Base-by-base conservation (phyloP, 1,140 invertebrate genomes). In the Bicyclus anynana region DNA sequence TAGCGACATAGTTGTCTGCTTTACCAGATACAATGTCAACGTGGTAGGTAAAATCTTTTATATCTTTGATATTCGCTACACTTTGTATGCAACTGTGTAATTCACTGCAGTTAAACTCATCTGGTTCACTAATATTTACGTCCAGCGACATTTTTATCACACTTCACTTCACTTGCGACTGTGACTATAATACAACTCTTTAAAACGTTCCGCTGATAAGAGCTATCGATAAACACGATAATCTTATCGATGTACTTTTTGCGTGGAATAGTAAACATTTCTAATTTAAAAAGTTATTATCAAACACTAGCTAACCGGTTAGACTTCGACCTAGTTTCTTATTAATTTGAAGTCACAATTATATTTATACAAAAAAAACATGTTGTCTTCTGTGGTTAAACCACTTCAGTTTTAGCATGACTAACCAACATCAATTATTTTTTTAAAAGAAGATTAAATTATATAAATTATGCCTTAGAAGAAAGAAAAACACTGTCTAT, bases 121-220 rank as follows among this genome's bases (percentile, higher is more conserved):
- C 82, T 0, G 84, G 82, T 69, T 87, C 82, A 71, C 80, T 83
- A 49, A 85, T 67, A 66, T 87, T 82, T 6, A 87, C 84, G 56
- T 87, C 84, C 59, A 87, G 62, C 62, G 82, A 87, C 84, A 87
- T 87, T 67, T 71, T 69, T 12, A 29, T 53, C 12, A 10, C 20
- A 13, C 14, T 21, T 42, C 35, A 38, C 37, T 16, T n/a, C n/a
- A n/a, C 46, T 44, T 27, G 49, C 51, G 35, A 29, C 16, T 51
- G 13, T 59, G 44, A 52, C 21, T 55, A 7, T 33, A 53, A 16
- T 42, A 10, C 52, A 33, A 51, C 40, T 26, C 17, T 61, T 46
- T 35, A 13, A 17, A 53, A 50, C 44, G 20, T 35, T 50, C 27
- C 54, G 61, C 58, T 63, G n/a, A n/a, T n/a, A n/a, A 63, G 52